Conservation (phyloP, 2,797 vertebrate species). For the Typhlichthys subterraneus region DNA sequence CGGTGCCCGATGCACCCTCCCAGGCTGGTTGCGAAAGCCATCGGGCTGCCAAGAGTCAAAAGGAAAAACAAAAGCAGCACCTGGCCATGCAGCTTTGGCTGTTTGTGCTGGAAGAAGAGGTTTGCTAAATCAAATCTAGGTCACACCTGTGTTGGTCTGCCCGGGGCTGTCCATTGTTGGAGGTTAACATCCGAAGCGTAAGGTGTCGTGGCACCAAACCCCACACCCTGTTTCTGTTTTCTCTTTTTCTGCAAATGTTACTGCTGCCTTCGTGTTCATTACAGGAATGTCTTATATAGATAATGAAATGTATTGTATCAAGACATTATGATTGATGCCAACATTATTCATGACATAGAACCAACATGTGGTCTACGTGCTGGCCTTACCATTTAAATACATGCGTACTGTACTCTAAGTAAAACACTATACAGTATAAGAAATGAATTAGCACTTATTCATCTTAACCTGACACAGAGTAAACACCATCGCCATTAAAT, state of each 20-base stretch:
- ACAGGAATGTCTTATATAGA: too few species aligned
- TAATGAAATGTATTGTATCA: too few species aligned
- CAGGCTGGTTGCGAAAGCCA: constrained; percentile 63
- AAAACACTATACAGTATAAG: too few species aligned
- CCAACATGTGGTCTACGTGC: too few species aligned
- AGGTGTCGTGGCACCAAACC: constrained; percentile 66
- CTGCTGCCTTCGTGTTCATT: too few species aligned
- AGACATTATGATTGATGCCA: too few species aligned
- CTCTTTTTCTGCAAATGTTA: constrained; percentile 11
- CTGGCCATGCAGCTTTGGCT: constrained; percentile 72
- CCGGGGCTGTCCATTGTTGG: constrained; percentile 76
- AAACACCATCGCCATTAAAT: constrained; percentile 23
- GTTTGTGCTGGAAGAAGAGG: constrained; percentile 77
- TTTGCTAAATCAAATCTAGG: constrained; percentile 79
- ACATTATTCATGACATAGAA: too few species aligned
- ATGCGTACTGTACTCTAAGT: too few species aligned
- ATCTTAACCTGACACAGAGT: not conserved
- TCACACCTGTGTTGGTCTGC: constrained; percentile 79
- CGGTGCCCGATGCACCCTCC: constrained; percentile 43
- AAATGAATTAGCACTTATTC: too few species aligned
- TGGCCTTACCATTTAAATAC: too few species aligned
- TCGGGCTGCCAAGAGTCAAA: constrained; percentile 75
- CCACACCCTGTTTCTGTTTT: constrained; percentile 45
- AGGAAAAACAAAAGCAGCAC: constrained; percentile 82
- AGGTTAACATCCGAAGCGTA: constrained; percentile 69